These are phyloP conservation scores for Miichthys miiuy DNA, from an alignment of 2,797 vertebrate genomes.

Conservation along the genomic window DNA sequence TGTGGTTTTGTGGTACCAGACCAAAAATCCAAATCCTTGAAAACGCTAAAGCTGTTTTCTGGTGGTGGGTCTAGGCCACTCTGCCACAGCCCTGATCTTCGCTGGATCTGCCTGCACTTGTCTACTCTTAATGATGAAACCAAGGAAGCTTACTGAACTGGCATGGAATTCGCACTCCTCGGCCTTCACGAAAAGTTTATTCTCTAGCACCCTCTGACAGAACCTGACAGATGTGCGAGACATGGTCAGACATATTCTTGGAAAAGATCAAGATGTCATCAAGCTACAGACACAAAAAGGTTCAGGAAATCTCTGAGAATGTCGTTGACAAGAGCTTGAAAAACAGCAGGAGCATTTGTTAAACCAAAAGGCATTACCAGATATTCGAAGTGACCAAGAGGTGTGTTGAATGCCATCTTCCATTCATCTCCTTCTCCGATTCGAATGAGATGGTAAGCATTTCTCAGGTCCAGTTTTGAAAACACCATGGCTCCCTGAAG, in stretches of 20 bases:
- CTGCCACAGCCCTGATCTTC: background rate
- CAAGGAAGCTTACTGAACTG: background rate
- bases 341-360: too few species aligned
- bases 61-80: background rate
- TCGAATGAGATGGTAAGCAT: too few species aligned
- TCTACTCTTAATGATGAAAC: background rate
- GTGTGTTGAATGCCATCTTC: too few species aligned
- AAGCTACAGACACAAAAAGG: too few species aligned
- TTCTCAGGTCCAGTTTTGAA: too few species aligned
- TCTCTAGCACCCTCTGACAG: background rate
- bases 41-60: too few species aligned
- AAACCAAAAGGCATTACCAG: too few species aligned
- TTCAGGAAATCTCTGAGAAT: too few species aligned
- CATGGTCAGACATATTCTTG: background rate
- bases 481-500: too few species aligned
- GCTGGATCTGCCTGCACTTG: background rate
- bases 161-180: background rate
- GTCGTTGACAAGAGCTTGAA: too few species aligned
- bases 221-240: background rate
- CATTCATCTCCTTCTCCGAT: too few species aligned
- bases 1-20: slow-evolving; percentile 1
- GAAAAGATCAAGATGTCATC: background rate
- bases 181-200: background rate
- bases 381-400: too few species aligned
- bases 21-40: background rate